These are phyloP conservation scores for Cyclophora punctaria DNA, from an alignment of 2,888 invertebrate genomes.

Conservation along the genomic window DNA sequence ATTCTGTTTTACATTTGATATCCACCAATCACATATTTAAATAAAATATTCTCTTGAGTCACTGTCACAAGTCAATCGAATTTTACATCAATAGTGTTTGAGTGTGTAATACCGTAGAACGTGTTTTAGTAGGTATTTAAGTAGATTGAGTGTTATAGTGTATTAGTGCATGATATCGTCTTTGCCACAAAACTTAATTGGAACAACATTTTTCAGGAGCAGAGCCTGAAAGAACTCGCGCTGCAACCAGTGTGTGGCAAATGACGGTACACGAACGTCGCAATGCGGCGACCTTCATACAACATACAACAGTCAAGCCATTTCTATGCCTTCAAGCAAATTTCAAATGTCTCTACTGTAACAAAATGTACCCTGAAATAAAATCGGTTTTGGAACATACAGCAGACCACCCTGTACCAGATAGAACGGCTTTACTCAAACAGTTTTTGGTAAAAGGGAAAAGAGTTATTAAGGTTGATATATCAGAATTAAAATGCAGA, in stretches of 20 bases:
- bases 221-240: too few species aligned
- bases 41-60: too few species aligned
- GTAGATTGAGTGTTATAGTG: too few species aligned
- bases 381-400: conserved; percentile 51
- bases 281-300: conserved; percentile 61
- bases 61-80: too few species aligned
- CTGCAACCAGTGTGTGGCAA: conserved; percentile 60
- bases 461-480: conserved; percentile 62
- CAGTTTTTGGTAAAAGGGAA: conserved; percentile 59
- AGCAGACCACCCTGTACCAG: conserved; percentile 39
- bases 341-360: conserved; percentile 66
- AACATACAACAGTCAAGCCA: conserved; percentile 54
- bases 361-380: conserved; percentile 57
- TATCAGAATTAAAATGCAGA: conserved; percentile 54
- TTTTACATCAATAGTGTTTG: too few species aligned
- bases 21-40: too few species aligned
- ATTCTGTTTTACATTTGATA: too few species aligned
- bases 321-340: conserved; percentile 65
- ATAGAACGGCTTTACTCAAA: conserved; percentile 42
- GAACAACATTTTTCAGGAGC: too few species aligned
- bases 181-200: too few species aligned
- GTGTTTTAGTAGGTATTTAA: too few species aligned
- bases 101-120: too few species aligned
- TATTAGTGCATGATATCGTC: too few species aligned
- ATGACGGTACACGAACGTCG: conserved; percentile 63